phyloP scores from a whole-genome alignment of 2,113 vertebrate species.

The Castor canadensis region DNA sequence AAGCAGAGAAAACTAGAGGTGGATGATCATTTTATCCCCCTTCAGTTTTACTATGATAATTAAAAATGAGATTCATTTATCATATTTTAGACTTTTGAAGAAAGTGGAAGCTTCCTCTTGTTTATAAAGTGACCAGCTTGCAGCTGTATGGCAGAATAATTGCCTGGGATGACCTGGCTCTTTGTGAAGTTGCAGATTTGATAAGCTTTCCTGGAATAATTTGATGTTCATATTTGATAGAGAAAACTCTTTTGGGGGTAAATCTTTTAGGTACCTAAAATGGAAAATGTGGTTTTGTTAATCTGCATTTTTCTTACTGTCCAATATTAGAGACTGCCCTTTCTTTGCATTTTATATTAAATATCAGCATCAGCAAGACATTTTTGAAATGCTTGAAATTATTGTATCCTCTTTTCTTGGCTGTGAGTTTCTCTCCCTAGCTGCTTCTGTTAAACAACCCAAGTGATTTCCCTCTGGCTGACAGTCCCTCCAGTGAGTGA shows the following conservation, averaged over 20 bases:
- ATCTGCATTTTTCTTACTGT: background rate
- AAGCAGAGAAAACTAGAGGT: background rate
- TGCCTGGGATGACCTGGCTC: background rate
- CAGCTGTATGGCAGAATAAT: background rate
- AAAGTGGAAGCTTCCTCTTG: background rate
- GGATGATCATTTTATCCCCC: background rate
- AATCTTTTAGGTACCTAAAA: background rate
- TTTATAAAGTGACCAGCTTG: background rate
- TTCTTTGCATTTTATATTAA: background rate
- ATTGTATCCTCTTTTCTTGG: constrained; percentile 26
- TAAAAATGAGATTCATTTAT: background rate
- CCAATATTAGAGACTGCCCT: background rate
- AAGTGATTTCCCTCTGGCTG: background rate
- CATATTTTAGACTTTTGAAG: background rate
- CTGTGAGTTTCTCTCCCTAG: constrained; percentile 23
- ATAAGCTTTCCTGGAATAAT: background rate
- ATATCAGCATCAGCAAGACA: background rate
- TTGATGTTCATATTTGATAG: background rate
- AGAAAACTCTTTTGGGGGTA: background rate
- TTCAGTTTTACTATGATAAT: background rate
- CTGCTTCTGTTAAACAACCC: background rate
- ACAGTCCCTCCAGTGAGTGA: background rate
- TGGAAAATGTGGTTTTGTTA: background rate
- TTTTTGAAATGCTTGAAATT: constrained; percentile 41
- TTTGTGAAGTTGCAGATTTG: background rate